Evolutionary conservation across 1,140 invertebrate genomes (phyloP), one percentile per base, ranked within the genome.

Genomic region (Homalodisca vitripennis): DNA sequence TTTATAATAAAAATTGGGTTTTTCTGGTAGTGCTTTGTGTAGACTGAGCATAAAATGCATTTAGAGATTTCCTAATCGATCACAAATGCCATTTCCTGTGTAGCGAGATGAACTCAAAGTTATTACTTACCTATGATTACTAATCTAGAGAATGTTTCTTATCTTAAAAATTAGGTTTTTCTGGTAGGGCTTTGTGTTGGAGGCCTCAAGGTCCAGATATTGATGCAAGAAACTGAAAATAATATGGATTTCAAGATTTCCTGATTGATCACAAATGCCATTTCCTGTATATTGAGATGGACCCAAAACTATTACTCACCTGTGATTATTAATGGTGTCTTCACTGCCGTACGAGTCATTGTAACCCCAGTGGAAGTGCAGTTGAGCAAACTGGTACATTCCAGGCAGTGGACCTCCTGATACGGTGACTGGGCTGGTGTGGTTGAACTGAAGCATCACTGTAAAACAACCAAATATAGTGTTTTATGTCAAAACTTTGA

Each of bases 301-400:
- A 12, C n/a, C 34, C 34, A 41, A 51, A 3, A 3, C n/a, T 51
- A 51, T 6, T 27, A 0, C 57, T 66, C 71, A 78, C 77, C 74
- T 77, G 62, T 82, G 79, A 20, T 82, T 82, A 69, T 94, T 92
- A 22, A 98, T 89, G 26, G 85, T 85, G 81, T 96, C 94, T 80
- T 98, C 96, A 0, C 93, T 95, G 29, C 95, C 95, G 57, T 88
- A 79, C 0, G 83, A 82, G 73, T 94, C 89, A 68, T 92, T 89
- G 51, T 87, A 84, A 0, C 94, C 94, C 91, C 92, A 95, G 75
- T 94, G 93, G 74, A 95, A 91, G 77, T 94, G 92, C 73, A 94
- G 80, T 69, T 96, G 94, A 26, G 86, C 85, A 72, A 97, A 93
- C 32, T 86, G 79, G 75, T 94, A 97, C 29, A 87, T 84, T 0